phyloP scores from a whole-genome alignment of 2,888 invertebrate species.

The Polyommatus icarus region DNA sequence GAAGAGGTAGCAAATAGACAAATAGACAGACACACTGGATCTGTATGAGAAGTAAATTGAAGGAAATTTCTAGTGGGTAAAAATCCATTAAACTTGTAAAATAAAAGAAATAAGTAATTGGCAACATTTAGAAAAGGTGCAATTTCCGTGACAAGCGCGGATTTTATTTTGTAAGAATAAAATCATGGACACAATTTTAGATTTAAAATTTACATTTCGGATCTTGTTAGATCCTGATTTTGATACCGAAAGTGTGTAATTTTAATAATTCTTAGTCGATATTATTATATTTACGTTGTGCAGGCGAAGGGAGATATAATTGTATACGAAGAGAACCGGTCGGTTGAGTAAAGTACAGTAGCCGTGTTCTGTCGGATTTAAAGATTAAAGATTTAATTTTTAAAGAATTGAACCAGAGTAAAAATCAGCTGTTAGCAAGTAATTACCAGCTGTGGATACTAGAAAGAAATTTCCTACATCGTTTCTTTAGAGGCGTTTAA shows the following conservation, averaged over 20 bases:
- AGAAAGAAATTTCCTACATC: background rate
- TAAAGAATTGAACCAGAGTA: background rate
- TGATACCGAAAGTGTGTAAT: background rate
- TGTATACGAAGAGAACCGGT: background rate
- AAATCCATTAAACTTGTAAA: too few species aligned
- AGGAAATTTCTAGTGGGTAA: too few species aligned
- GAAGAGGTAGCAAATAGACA: too few species aligned
- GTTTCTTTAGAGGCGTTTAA: background rate
- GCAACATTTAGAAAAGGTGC: too few species aligned
- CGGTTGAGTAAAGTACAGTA: background rate
- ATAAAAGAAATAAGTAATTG: too few species aligned
- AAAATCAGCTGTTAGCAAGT: background rate
- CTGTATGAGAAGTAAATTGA: too few species aligned
- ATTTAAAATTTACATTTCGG: background rate
- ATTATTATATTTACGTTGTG: background rate
- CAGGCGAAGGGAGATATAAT: background rate
- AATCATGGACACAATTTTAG: too few species aligned
- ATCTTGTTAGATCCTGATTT: background rate
- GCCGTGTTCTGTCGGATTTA: background rate
- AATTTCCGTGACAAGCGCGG: too few species aligned
- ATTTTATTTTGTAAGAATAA: background rate
- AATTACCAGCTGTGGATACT: background rate
- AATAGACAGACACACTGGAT: too few species aligned
- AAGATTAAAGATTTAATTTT: background rate
- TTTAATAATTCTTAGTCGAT: background rate